These are phyloP conservation scores for Lepidurus arcticus DNA, from an alignment of 1,140 invertebrate genomes.

Conservation along the genomic window DNA sequence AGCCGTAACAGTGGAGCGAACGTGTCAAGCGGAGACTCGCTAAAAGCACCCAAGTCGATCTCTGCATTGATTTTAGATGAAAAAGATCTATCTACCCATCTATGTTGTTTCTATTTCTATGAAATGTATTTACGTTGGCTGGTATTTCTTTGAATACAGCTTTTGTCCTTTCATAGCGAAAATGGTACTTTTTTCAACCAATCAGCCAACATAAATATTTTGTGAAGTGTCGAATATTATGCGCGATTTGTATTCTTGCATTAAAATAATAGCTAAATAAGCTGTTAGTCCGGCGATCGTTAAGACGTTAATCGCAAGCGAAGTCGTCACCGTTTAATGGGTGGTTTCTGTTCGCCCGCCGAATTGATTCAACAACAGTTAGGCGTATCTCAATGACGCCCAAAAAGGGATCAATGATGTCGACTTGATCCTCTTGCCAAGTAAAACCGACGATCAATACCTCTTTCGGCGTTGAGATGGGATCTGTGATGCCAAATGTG, in stretches of 20 bases:
- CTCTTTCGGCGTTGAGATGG: not conserved
- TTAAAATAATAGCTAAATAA: too few species aligned
- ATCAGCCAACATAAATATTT: too few species aligned
- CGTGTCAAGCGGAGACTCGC: slow-evolving; percentile 6
- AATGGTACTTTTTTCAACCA: too few species aligned
- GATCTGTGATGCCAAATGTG: not conserved
- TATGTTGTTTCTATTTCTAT: too few species aligned
- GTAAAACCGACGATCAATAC: not conserved
- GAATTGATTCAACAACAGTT: not conserved
- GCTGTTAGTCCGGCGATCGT: too few species aligned
- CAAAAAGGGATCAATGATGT: not conserved
- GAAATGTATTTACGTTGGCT: too few species aligned
- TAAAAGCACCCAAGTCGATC: not conserved
- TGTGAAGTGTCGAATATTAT: too few species aligned
- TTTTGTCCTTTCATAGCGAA: too few species aligned
- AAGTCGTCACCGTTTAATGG: too few species aligned
- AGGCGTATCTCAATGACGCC: not conserved
- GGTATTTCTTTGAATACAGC: too few species aligned
- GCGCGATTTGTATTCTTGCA: too few species aligned
- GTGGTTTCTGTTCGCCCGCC: not conserved
- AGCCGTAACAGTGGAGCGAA: not conserved
- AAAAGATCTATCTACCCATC: not conserved
- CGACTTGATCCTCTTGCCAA: slow-evolving; percentile 4
- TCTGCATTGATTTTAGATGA: slow-evolving; percentile 11
- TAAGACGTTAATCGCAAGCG: too few species aligned